Evolutionary conservation across 2,888 invertebrate genomes (phyloP), one percentile per base, ranked within the genome.

Genomic region (Antitype chi): DNA sequence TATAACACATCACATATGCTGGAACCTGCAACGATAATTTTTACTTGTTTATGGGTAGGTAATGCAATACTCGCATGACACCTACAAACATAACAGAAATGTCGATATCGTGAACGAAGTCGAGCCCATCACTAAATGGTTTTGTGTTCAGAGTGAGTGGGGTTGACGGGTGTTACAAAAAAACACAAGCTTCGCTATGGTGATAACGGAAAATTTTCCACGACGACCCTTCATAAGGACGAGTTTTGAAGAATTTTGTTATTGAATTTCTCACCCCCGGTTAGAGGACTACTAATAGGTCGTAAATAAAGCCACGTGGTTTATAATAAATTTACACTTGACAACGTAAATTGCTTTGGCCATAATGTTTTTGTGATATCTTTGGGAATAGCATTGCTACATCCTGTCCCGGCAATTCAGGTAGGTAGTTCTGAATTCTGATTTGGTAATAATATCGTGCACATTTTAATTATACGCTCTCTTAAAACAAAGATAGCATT

Each of bases 111-210:
- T 77, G 49, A 63, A 57, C 57, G 71, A 66, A 69, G 62, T 80
- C 67, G 63, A 55, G 59, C 71, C 70, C 94, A 91, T 83, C 93
- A 89, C 95, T 94, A 90, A 79, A 77, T 75, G 87, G 87, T 91
- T 91, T 91, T 90, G 90, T 92, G 90, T 92, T 88, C 88, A 91
- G 91, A 92, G 89, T 94, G 94, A 94, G 95, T 94, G 94, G 94
- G 95, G 95, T 94, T 94, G 95, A 94, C 93, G 91, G 93, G 93
- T 89, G 90, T 81, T 85, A 94, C 94, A 95, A 96, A 96, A 38
- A 96, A 96, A 95, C 89, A 89, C 86, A 89, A 89, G 89, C 91
- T 92, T 91, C 89, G 90, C 89, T 90, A 89, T 91, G 91, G 93
- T 94, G 95, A 95, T 95, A 95, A 93, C 92, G 93, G 91, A 94